These are phyloP conservation scores for Cydia splendana DNA, from an alignment of 1,140 invertebrate species.

Conservation along the genomic window DNA sequence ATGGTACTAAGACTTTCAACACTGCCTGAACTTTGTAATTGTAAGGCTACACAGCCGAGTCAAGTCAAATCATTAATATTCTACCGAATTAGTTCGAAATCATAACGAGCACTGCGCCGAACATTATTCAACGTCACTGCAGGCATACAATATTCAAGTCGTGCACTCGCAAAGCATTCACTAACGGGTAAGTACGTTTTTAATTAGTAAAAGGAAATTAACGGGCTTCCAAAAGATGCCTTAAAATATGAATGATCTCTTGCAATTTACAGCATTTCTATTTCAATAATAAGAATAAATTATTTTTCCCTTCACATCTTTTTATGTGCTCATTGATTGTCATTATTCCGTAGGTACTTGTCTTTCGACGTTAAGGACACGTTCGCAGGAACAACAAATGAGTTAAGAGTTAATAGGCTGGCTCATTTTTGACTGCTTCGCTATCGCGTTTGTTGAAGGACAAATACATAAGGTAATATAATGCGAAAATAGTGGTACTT, in stretches of 20 bases:
- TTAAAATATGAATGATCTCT: too few relatives aligned
- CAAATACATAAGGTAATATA: constrained; percentile 57
- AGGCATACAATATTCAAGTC: constrained; percentile 59
- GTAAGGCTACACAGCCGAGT: too few relatives aligned
- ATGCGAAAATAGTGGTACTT: constrained; percentile 37
- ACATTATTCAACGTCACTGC: constrained; percentile 52
- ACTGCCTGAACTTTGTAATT: too few relatives aligned
- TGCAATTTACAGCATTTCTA: too few relatives aligned
- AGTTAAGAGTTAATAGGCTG: constrained; percentile 42
- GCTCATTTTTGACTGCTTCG: constrained; percentile 60
- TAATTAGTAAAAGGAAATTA: constrained; percentile 51
- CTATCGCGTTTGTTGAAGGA: constrained; percentile 54
- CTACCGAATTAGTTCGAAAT: constrained; percentile 40
- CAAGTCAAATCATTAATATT: constrained; percentile 31
- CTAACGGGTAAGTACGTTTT: constrained; percentile 47
- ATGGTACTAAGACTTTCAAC: too few relatives aligned
- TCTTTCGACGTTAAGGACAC: constrained; percentile 21
- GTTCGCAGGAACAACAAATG: background rate
- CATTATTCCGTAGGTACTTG: background rate
- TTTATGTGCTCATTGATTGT: background rate
- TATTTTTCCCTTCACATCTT: too few relatives aligned
- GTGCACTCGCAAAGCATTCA: constrained; percentile 52
- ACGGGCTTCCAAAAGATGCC: constrained; percentile 5
- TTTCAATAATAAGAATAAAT: too few relatives aligned
- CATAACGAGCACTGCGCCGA: constrained; percentile 48